Base-by-base conservation (phyloP, 2,113 vertebrate genomes). In the Brienomyrus longianalis region DNA sequence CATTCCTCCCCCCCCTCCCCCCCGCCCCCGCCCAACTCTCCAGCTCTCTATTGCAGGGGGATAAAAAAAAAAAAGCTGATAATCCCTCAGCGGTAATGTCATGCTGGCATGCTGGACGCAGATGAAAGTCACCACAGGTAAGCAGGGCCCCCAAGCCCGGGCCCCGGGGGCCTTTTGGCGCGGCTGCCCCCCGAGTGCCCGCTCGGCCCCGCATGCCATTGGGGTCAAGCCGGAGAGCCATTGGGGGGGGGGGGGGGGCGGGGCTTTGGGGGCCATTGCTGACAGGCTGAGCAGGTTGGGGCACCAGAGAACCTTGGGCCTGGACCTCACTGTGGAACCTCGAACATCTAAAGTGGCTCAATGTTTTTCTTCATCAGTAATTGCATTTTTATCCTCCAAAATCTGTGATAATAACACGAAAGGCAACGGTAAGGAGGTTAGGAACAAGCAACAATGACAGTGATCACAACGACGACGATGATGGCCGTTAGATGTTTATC, bases 171-270 rank as follows among this genome's bases (percentile, higher is more conserved):
- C 89, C 92, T 90, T 93, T 92, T 50, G 90, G 90, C 87, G 92
- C 56, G 90, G 90, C 91, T 93, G 93, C 92, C 93, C 92, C 92
- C 92, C 91, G 89, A 93, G 92, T 92, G 90, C 91, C 92, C 95
- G 94, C 93, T 94, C 94, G 93, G 92, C 92, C 90, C 93, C 93
- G 93, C 88, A 88, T 90, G 85, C 85, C 51, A 84, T 35, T 74
- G 80, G 86, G 31, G 88, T 85, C 70, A 74, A 47, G 19, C 86
- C 77, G 88, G 85, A 86, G 51, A 85, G 88, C 88, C 85, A 8
- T 91, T 88, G 89, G 74, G 88, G 52, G 52, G 51, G 52, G 52
- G 51, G 52, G 80, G 88, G 45, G 77, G 27, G 77, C 43, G 17
- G 35, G 39, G 88, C 3, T 43, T 39, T 13, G 48, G 66, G 70